Evolutionary conservation across 2,113 vertebrate species (phyloP).

Genomic region (Mirounga angustirostris): DNA sequence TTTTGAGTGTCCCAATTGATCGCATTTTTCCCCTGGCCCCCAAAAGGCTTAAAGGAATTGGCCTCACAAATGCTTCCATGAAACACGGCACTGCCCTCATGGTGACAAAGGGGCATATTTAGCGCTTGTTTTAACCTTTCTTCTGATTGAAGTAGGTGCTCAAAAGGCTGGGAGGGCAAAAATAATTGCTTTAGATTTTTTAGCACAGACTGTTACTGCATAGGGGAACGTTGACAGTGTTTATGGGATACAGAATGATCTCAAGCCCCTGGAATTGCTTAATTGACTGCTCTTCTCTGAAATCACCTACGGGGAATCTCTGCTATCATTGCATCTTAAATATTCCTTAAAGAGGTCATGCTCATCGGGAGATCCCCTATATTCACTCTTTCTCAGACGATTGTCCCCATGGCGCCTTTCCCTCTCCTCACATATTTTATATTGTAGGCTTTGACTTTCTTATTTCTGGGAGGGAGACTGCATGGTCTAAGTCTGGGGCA

Average conservation of each 20-base stretch:
- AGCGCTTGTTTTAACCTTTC: slow-evolving; percentile 60
- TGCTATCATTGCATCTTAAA: neutral
- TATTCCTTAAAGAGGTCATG: neutral
- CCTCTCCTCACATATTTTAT: neutral
- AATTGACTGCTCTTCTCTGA: slow-evolving; percentile 69
- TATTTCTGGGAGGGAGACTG: neutral
- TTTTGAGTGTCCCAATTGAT: slow-evolving; percentile 58
- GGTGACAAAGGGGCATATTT: neutral
- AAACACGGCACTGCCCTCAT: neutral
- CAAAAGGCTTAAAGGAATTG: neutral
- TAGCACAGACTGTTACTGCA: slow-evolving; percentile 70
- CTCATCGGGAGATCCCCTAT: neutral
- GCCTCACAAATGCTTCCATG: neutral
- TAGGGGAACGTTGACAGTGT: slow-evolving; percentile 33
- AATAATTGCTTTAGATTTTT: slow-evolving; percentile 70
- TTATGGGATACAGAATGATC: slow-evolving; percentile 25
- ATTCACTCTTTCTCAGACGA: neutral
- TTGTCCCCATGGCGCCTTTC: rapidly evolving
- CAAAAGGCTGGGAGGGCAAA: slow-evolving; percentile 30
- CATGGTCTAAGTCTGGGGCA: neutral
- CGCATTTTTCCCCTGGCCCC: neutral
- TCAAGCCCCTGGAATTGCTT: slow-evolving; percentile 54
- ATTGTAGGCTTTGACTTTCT: neutral
- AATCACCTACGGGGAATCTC: slow-evolving; percentile 59
- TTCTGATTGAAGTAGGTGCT: slow-evolving; percentile 57